Evolutionary conservation across 1,140 invertebrate genomes (phyloP), one percentile per base, ranked within the genome.

Genomic region (Drosophila azteca): DNA sequence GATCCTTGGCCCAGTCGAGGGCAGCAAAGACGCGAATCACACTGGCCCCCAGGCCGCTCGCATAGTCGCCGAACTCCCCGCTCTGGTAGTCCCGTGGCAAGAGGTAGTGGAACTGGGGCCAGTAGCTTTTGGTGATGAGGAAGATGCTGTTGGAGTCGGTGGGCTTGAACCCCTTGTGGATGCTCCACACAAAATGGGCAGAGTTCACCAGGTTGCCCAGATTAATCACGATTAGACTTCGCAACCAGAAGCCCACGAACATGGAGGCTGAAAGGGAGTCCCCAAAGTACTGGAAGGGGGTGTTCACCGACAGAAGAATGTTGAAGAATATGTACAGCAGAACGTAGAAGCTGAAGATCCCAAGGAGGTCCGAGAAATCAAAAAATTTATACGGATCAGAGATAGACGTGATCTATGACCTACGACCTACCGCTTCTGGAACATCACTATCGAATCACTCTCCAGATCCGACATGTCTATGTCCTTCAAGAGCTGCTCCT

Each of bases 391-490:
- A 9, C 11, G 11, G 4, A 20, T 0, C 3, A 9, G 3, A 20
- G 11, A 1, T 8, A 26, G n/a, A 20, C 3, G 15, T 13, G 2
- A n/a, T 1, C 6, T 0, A 6, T 0, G 20, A 54, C 74, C 74
- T 92, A 96, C 95, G 20, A 54, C 74, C 74, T 92, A 96, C 95
- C 92, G 96, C 90, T 95, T 94, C 91, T 99, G 98, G 53, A 97
- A 95, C 94, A 95, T 95, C 3, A 99, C 95, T 31, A 97, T 94
- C n/a, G 94, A 93, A 92, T 99, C 98, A 0, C 92, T 92, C 48
- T 96, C 94, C 2, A 99, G 91, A 91, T 99, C 98, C 0, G 94
- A 93, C 92, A 98, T 95, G 77, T 99, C 97, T n/a, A 99, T 93
- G 11, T 93, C 90, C 45, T 94, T 93, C 17, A 95, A 94, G 15